Percentiles rank a stretch among this genome's conserved stretches.
These are phyloP conservation scores for Chironomus striatipennis DNA, from an alignment of 1,140 invertebrate genomes.

Conservation along the genomic window DNA sequence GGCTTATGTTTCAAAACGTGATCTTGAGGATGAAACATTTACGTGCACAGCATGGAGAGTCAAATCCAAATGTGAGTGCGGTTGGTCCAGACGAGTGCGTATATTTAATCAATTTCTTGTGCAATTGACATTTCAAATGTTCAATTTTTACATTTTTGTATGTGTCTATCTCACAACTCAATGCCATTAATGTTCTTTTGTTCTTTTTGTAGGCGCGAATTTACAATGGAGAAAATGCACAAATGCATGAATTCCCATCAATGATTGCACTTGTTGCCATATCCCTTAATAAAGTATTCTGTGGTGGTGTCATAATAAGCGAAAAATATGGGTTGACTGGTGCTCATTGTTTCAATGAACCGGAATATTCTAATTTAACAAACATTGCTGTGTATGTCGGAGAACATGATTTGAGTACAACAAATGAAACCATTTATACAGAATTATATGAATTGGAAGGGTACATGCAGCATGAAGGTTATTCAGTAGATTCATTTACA, in stretches of 20 bases:
- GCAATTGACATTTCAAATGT: neutral
- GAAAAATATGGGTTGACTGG: neutral
- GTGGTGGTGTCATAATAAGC: neutral
- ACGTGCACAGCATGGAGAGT: neutral
- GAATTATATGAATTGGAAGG: neutral
- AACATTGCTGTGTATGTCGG: neutral
- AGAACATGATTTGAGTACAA: neutral
- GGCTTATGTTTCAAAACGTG: neutral
- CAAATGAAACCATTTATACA: constrained; percentile 20
- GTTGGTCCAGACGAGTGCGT: neutral
- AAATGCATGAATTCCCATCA: constrained; percentile 18
- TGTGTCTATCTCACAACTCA: neutral
- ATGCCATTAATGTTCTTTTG: neutral
- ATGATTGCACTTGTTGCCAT: neutral
- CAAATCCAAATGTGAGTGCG: neutral
- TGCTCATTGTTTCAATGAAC: constrained; percentile 10
- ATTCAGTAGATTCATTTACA: neutral
- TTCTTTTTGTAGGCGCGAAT: constrained; percentile 4
- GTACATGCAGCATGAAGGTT: neutral
- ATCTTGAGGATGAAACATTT: neutral
- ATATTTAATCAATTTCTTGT: neutral
- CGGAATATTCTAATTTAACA: neutral
- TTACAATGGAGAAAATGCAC: neutral
- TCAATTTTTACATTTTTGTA: neutral
- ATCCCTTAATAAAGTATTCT: neutral